Conservation (phyloP, 2,888 invertebrate species). For the Hydraecia micacea region DNA sequence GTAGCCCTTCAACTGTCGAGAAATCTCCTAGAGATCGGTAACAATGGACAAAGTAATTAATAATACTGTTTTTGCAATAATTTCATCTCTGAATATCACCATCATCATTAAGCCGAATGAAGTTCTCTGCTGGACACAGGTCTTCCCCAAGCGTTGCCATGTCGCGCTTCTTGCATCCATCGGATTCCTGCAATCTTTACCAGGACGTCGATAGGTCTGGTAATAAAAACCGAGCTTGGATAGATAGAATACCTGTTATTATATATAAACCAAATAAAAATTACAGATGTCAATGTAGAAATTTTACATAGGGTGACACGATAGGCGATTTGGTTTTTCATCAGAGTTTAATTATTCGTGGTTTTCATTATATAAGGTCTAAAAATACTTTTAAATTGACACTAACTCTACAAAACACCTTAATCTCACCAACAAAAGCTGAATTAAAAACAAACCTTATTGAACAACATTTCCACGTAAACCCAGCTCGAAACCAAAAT, state of each 20-base stretch:
- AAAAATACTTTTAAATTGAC: constrained; percentile 15
- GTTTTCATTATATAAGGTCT: neutral
- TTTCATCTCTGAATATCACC: too few relatives aligned
- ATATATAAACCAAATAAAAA: too few relatives aligned
- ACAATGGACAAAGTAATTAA: too few relatives aligned
- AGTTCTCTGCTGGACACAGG: neutral
- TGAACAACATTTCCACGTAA: constrained; percentile 43
- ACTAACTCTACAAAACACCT: constrained; percentile 14
- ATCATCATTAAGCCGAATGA: neutral
- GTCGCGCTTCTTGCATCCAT: neutral
- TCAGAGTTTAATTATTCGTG: neutral
- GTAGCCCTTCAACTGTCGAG: too few relatives aligned
- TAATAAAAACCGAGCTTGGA: neutral
- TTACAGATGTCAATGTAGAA: neutral
- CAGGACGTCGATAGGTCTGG: neutral
- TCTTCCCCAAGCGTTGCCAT: neutral
- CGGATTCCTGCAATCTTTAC: neutral
- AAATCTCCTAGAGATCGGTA: too few relatives aligned
- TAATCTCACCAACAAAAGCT: constrained; percentile 16
- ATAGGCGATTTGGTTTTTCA: neutral
- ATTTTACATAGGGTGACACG: neutral
- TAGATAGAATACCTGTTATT: neutral
- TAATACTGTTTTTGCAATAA: too few relatives aligned
- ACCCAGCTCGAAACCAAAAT: constrained; percentile 35
- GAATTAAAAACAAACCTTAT: constrained; percentile 42